Percentiles rank a stretch among this genome's conserved stretches.
These are phyloP conservation scores for Acleris literana DNA, from an alignment of 2,888 invertebrate species.

Conservation along the genomic window DNA sequence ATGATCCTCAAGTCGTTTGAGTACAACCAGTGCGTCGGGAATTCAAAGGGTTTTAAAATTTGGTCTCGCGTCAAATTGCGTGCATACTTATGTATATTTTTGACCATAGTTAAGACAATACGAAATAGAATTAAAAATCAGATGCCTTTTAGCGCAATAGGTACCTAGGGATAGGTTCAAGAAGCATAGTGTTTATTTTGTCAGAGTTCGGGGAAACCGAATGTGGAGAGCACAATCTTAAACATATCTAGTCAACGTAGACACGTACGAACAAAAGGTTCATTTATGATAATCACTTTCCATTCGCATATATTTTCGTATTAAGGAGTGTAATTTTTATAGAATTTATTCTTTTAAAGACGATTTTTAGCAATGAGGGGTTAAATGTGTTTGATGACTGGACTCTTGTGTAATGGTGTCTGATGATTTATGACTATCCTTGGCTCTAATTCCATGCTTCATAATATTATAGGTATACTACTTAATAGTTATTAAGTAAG, in stretches of 20 bases:
- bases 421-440: not conserved
- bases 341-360: slow-evolving; percentile 35
- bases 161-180: slow-evolving; percentile 70
- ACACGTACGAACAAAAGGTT: slow-evolving; percentile 61
- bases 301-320: slow-evolving; percentile 78
- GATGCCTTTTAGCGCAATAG: slow-evolving; percentile 80
- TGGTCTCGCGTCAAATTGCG: slow-evolving; percentile 21
- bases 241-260: slow-evolving; percentile 83
- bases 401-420: not conserved
- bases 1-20: not conserved
- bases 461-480: not conserved
- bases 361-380: slow-evolving; percentile 17
- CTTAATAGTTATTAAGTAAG: slow-evolving; percentile 26
- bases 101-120: slow-evolving; percentile 83
- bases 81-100: slow-evolving; percentile 58
- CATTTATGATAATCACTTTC: slow-evolving; percentile 66
- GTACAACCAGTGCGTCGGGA: slow-evolving; percentile 12
- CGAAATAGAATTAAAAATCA: slow-evolving; percentile 72
- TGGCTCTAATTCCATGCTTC: no score
- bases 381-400: slow-evolving; percentile 11
- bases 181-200: slow-evolving; percentile 76
- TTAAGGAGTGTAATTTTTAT: slow-evolving; percentile 42
- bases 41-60: slow-evolving; percentile 1
- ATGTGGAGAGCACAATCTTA: slow-evolving; percentile 71
- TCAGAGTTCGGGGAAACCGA: slow-evolving; percentile 56